Conservation (phyloP, 2,888 invertebrate species). For the Hirtodrosophila duncani region DNA sequence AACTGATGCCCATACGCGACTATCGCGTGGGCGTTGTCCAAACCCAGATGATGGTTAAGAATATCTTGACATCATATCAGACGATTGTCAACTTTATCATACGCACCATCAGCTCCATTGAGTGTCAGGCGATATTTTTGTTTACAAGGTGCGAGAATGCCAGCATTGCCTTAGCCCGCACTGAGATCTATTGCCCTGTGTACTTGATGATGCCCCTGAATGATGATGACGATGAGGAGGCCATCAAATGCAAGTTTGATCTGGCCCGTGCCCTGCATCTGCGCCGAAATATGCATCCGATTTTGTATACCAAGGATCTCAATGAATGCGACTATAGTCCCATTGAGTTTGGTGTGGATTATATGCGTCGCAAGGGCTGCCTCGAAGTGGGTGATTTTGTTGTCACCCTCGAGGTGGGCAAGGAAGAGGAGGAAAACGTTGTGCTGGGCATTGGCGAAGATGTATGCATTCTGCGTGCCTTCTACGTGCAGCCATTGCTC, state of each 20-base stretch:
- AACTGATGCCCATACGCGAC: conserved; percentile 70
- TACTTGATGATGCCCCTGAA: conserved; percentile 66
- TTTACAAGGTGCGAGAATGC: conserved; percentile 64
- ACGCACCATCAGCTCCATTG: conserved; percentile 73
- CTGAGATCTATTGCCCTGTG: conserved; percentile 77
- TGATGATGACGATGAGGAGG: conserved; percentile 36
- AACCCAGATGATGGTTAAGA: conserved; percentile 50
- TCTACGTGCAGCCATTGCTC: conserved; percentile 64
- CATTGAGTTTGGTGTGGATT: conserved; percentile 73
- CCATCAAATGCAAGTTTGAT: conserved; percentile 49
- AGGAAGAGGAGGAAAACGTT: conserved; percentile 60
- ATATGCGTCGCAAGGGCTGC: conserved; percentile 57
- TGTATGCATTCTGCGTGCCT: conserved; percentile 72
- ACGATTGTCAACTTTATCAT: conserved; percentile 75
- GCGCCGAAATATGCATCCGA: conserved; percentile 65
- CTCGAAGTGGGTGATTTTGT: conserved; percentile 75
- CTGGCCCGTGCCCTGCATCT: conserved; percentile 64
- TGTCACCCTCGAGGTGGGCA: conserved; percentile 67
- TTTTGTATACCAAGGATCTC: conserved; percentile 63
- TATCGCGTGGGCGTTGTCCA: conserved; percentile 60
- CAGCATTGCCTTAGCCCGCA: conserved; percentile 65
- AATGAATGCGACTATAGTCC: conserved; percentile 53
- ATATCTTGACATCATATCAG: conserved; percentile 57
- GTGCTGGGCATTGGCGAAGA: conserved; percentile 59
- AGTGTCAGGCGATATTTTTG: conserved; percentile 74